phyloP scores from a whole-genome alignment of 2,797 vertebrate species.

The Bovichtus diacanthus region DNA sequence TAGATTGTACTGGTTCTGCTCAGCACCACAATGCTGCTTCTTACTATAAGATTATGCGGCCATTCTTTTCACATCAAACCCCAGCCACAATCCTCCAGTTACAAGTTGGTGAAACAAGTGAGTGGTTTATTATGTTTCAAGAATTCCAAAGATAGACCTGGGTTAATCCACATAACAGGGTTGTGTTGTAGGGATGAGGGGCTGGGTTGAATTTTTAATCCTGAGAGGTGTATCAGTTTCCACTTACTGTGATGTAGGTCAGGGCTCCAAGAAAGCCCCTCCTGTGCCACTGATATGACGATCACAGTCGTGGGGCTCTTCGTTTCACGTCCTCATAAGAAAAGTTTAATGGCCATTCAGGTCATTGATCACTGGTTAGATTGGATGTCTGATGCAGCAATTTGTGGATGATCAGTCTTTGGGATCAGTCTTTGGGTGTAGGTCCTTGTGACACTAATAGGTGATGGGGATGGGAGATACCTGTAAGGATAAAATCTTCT shows the following conservation, averaged over 20 bases:
- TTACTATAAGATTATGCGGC: slow-evolving; percentile 12
- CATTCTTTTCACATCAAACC: slow-evolving; percentile 18
- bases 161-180: slow-evolving; percentile 76
- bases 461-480: not conserved
- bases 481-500: not conserved
- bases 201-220: slow-evolving; percentile 78
- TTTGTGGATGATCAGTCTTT: slow-evolving; percentile 4
- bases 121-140: slow-evolving; percentile 53
- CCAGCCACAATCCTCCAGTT: slow-evolving; percentile 29
- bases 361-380: slow-evolving; percentile 41
- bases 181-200: slow-evolving; percentile 68
- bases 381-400: slow-evolving; percentile 19
- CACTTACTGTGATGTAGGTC: slow-evolving; percentile 81
- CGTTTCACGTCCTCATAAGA: slow-evolving; percentile 23
- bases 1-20: slow-evolving; percentile 9
- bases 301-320: slow-evolving; percentile 48
- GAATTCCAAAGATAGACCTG: slow-evolving; percentile 72
- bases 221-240: slow-evolving; percentile 77
- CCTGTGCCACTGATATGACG: slow-evolving; percentile 62
- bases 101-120: slow-evolving; percentile 52
- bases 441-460: not conserved
- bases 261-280: slow-evolving; percentile 69
- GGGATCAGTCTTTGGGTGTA: not conserved
- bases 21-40: slow-evolving; percentile 25
- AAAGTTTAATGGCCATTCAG: slow-evolving; percentile 49